phyloP scores from a whole-genome alignment of 2,113 vertebrate species.

The Xyliphius kryptos region DNA sequence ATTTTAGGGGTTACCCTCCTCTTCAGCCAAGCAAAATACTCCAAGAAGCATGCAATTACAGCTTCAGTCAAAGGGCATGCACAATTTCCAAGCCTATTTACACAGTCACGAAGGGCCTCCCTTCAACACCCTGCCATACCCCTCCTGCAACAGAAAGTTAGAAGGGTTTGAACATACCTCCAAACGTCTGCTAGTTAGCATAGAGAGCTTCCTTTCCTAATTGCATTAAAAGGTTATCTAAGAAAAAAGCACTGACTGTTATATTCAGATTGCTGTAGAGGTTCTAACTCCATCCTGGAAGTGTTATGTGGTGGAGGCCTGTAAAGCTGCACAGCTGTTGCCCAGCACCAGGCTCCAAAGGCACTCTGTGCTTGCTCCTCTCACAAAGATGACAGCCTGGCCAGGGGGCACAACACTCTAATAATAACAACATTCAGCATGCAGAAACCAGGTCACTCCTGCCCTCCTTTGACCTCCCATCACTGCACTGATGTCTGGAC shows the following conservation, averaged over 20 bases:
- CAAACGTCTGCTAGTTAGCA: no score
- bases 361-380: constrained; percentile 52
- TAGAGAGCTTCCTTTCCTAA: no score
- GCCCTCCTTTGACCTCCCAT: constrained; percentile 73
- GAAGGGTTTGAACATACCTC: no score
- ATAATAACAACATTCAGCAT: constrained; percentile 92
- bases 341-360: constrained; percentile 56
- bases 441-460: constrained; percentile 74
- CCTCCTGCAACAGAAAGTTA: constrained; percentile 53
- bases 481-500: constrained; percentile 74
- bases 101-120: constrained; percentile 65
- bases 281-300: constrained; percentile 17
- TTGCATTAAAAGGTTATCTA: no score
- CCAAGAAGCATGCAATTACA: constrained; percentile 91
- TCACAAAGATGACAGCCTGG: constrained; percentile 68
- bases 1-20: constrained; percentile 95
- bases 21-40: constrained; percentile 97
- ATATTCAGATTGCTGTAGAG: background rate
- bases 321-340: constrained; percentile 67
- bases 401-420: constrained; percentile 74
- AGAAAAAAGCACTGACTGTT: background rate
- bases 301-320: constrained; percentile 38
- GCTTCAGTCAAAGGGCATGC: constrained; percentile 97
- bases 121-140: constrained; percentile 50
- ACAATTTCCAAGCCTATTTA: constrained; percentile 98